Percentiles rank a stretch among this genome's conserved stretches.
phyloP scores from a whole-genome alignment of 2,888 invertebrate species.

The Pollenia labialis region DNA sequence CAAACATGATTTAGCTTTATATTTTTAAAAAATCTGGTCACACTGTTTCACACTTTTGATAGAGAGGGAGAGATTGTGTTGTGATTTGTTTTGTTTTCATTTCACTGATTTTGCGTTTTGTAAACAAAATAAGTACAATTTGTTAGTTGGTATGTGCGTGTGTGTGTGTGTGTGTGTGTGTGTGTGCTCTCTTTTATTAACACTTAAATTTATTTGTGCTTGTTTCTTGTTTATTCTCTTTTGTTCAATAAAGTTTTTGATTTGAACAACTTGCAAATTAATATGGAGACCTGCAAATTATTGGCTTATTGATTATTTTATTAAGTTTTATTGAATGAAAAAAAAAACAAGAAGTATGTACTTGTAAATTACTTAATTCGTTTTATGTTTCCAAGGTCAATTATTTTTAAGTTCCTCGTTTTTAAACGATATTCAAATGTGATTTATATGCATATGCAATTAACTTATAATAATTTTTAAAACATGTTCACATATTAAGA shows the following conservation, averaged over 20 bases:
- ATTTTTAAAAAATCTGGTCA: no score
- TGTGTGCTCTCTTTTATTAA: background rate
- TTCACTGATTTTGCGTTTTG: no score
- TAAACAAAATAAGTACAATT: no score
- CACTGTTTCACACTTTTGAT: background rate
- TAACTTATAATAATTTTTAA: background rate
- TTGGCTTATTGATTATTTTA: background rate
- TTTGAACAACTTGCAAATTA: constrained; percentile 42
- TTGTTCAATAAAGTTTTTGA: background rate
- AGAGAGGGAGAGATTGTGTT: no score
- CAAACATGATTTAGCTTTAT: no score
- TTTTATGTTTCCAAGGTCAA: constrained; percentile 34
- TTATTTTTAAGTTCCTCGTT: background rate
- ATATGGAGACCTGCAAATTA: constrained; percentile 8
- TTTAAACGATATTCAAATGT: background rate
- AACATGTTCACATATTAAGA: background rate
- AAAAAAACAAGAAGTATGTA: constrained; percentile 33
- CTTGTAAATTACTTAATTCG: constrained; percentile 36
- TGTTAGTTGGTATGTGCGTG: no score
- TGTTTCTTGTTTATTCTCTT: background rate
- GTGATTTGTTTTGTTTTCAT: no score
- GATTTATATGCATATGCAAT: background rate
- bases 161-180: no score
- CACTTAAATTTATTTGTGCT: background rate
- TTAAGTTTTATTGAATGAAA: constrained; percentile 1